Evolutionary conservation across 2,888 invertebrate species (phyloP).

Genomic region (Hoplodrina ambigua): DNA sequence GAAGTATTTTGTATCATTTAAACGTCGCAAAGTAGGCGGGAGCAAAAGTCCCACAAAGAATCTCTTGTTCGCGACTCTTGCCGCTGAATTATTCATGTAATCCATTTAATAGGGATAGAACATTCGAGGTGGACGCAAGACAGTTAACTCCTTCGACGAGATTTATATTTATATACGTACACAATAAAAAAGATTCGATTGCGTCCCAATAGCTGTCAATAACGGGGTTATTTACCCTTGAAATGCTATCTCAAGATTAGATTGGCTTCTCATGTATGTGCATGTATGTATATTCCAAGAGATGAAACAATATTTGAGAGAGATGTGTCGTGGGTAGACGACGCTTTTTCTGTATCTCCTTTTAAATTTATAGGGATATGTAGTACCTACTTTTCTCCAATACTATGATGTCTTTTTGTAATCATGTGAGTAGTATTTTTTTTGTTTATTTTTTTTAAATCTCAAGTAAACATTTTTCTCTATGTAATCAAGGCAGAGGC

Average conservation of each 20-base stretch:
- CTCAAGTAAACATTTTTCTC: background rate
- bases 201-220: constrained; percentile 61
- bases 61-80: constrained; percentile 74
- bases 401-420: constrained; percentile 29
- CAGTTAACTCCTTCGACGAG: constrained; percentile 66
- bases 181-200: constrained; percentile 58
- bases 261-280: constrained; percentile 53
- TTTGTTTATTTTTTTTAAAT: background rate
- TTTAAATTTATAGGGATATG: constrained; percentile 30
- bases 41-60: constrained; percentile 69
- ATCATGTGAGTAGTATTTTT: constrained; percentile 12
- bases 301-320: constrained; percentile 48
- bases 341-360: constrained; percentile 21
- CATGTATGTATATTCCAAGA: constrained; percentile 46
- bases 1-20: constrained; percentile 55
- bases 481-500: background rate
- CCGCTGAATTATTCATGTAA: constrained; percentile 88
- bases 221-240: constrained; percentile 56
- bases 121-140: constrained; percentile 58
- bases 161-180: constrained; percentile 69
- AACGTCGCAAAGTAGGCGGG: constrained; percentile 55
- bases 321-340: constrained; percentile 25
- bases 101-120: constrained; percentile 80
- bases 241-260: constrained; percentile 58
- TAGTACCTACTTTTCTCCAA: constrained; percentile 10